Conservation (phyloP, 2,888 invertebrate species). For the Drosophila diplacantha region DNA sequence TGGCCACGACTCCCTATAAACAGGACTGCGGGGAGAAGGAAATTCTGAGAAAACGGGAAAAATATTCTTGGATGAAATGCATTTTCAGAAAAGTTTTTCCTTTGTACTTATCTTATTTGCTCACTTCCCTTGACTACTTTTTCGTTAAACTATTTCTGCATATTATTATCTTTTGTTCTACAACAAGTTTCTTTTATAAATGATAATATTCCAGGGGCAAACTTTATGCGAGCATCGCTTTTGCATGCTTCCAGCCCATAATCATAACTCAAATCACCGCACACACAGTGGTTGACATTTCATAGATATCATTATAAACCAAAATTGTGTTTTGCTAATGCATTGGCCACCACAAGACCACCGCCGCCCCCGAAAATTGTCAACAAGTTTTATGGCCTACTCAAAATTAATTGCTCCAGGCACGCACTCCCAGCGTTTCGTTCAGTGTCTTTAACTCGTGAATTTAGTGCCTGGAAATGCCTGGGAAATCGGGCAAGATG, state of each 20-base stretch:
- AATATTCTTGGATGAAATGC: background rate
- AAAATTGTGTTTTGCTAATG: constrained; percentile 26
- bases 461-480: background rate
- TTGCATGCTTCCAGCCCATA: constrained; percentile 19
- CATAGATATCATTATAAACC: constrained; percentile 48
- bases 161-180: background rate
- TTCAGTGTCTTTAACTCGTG: constrained; percentile 14
- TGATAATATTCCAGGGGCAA: background rate
- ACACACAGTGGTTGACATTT: constrained; percentile 47
- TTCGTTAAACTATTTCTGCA: background rate
- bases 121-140: constrained; percentile 1
- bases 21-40: background rate
- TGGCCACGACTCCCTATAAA: too few species aligned
- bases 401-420: constrained; percentile 43
- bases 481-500: constrained; percentile 5
- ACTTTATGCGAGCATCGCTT: constrained; percentile 4
- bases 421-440: constrained; percentile 12
- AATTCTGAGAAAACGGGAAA: background rate
- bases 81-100: background rate
- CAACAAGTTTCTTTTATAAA: background rate
- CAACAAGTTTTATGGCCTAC: constrained; percentile 41
- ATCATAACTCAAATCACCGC: constrained; percentile 41
- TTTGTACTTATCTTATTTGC: too few species aligned
- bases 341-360: constrained; percentile 19
- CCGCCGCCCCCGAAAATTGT: constrained; percentile 21